Evolutionary conservation across 2,888 invertebrate genomes (phyloP), one percentile per base, ranked within the genome.

Genomic region (Ichneumon xanthorius): DNA sequence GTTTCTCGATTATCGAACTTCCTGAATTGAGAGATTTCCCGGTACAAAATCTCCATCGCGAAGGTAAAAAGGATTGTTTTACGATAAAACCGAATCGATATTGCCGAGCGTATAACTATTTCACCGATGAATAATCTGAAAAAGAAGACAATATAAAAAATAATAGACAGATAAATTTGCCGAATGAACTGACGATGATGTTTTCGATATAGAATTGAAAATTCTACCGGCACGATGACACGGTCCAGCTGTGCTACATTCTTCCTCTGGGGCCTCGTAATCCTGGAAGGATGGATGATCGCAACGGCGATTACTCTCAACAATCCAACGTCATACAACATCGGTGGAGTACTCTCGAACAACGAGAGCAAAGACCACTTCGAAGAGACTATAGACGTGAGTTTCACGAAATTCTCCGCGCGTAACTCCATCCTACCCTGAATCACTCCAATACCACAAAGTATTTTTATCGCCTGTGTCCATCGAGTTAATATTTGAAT

Each of bases 301-400:
- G 73, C 68, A 11, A 68, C 71, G 19, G 85, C 85, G 40, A 78
- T 75, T 16, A 86, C 53, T 26, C 86, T 86, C 63, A 87, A 95
- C 80, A 97, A 97, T 93, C 96, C 96, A 33, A 95, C 95, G 16
- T 96, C 96, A 89, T 98, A 97, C 94, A 98, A 98, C 92, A 98
- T 99, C 84, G 98, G 98, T 26, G 98, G 98, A n/a, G 98, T 99
- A 1, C 95, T 99, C 30, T 98, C 98, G 85, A 97, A 96, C 94
- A 96, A 96, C 89, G 96, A 97, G 67, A 98, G 98, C 87, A 96
- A 97, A 91, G 95, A 95, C 14, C 96, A 97, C 94, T 98, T 98
- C 94, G 96, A 96, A 91, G 96, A 97, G 90, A 98, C 97, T 40
- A 97, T 98, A 89, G 96, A 96, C 92, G 98, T 98, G 95, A 96